phyloP scores from a whole-genome alignment of 2,113 vertebrate species.

The Genyomyrus donnyi region DNA sequence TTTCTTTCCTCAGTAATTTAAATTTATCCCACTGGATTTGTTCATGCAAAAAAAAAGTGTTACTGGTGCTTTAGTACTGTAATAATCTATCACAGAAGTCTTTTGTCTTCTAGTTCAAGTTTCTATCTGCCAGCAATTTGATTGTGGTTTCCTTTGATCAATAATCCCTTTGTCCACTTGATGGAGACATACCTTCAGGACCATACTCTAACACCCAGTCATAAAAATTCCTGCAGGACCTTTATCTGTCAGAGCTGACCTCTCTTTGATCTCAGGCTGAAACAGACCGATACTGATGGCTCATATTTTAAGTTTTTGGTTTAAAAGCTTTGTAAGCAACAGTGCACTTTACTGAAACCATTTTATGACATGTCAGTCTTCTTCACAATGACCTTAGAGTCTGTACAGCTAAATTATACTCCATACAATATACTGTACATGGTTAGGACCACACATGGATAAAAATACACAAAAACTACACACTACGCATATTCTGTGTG shows the following conservation, averaged over 20 bases:
- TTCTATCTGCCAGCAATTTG: background rate
- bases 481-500: background rate
- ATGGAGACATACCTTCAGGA: background rate
- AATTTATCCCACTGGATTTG: background rate
- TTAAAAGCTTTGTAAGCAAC: background rate
- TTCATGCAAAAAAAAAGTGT: background rate
- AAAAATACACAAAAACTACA: background rate
- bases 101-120: slow-evolving; percentile 10
- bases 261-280: background rate
- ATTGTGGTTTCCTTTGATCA: background rate
- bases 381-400: background rate
- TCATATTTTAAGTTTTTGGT: background rate
- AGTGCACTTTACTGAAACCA: background rate
- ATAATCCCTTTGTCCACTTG: background rate
- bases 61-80: background rate
- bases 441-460: background rate
- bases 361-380: background rate
- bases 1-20: background rate
- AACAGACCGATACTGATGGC: background rate
- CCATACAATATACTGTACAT: background rate
- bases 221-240: background rate
- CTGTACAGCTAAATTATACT: background rate
- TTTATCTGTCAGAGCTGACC: background rate
- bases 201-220: background rate
- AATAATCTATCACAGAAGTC: background rate